Evolutionary conservation across 2,797 vertebrate genomes (phyloP), one percentile per base, ranked within the genome.

Genomic region (Antrozous pallidus): DNA sequence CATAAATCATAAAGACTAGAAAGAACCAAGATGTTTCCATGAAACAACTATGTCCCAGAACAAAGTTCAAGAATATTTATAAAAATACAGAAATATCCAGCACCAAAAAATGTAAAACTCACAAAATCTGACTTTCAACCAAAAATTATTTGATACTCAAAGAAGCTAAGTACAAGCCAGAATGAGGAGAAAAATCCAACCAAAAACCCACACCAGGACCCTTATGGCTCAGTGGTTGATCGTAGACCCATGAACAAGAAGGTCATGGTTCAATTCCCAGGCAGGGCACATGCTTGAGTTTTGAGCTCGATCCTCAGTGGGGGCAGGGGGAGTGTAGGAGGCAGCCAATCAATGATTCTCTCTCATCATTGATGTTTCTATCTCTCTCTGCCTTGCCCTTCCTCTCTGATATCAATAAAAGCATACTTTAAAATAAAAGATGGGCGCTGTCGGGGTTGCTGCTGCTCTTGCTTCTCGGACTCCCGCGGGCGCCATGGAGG

Each of bases 401-500:
- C 5, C 5, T 28, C 11, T 58, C 56, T 58, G 56, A 28, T 28
- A 58, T 58, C 56, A 58, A 13, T 28, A 58, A 58, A 28, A 58
- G 28, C 56, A 58, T 28, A 58, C 56, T 58, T 26, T 28, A 26
- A 58, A 89, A 47, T 47, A 47, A 47, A 14, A 47, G 45, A 47
- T 47, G n/a, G n/a, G n/a, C n/a, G n/a, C n/a, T n/a, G n/a, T n/a
- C 54, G 3, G 54, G 54, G 1, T 56, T 12, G 3, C 2, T 0
- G 2, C 2, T 0, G 2, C 3, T 33, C 38, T 61, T 7, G 16
- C 67, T 17, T 65, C 2, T 22, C 0, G 0, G 14, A 51, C 28
- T 45, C 3, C 5, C 0, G 38, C 20, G 0, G 22, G 8, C 26
- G 98, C 98, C 97, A 98, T 98, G 96, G 98, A 98, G 14, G 88